Evolutionary conservation across 2,888 invertebrate genomes (phyloP), one percentile per base, ranked within the genome.

Genomic region (Vanessa cardui): DNA sequence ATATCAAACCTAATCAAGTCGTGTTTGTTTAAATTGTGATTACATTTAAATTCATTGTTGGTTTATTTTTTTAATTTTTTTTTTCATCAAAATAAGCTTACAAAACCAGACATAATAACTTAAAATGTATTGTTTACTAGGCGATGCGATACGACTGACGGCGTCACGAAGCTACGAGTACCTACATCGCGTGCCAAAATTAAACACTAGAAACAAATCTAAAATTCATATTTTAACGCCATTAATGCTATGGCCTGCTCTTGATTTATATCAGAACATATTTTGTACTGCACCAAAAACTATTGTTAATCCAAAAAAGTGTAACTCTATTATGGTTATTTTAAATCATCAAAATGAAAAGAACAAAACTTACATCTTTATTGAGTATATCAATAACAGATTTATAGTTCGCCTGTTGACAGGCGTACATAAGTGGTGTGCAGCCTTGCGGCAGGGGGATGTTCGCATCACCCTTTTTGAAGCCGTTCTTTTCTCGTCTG

Each of bases 401-500:
- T 74, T 95, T 94, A 85, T 96, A 95, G 90, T 97, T 95, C 62
- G 96, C 97, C 85, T 97, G 97, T 89, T 98, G 98, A 84, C 97
- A 97, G 80, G 97, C 97, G 92, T 97, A 97, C 97, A 98, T 98
- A 82, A 98, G 95, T 78, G 95, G 95, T 74, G 97, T 96, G 87
- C 97, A 97, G 80, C 97, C 96, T 81, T 94, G 94, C 76, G 92
- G 92, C 77, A 95, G 86, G 77, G 90, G 86, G 66, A 86, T 80
- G 80, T 78, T 86, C 80, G 84, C 90, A 86, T 88, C 88, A 71
- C 82, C 83, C 76, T 84, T 88, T 78, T 83, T 88, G 18, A 84
- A 75, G 61, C 82, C 83, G 75, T 85, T 81, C 67, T 87, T 90
- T 79, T 92, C 92, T 15, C 87, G 86, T 76, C 89, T 90, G 75